Conservation (phyloP, 2,888 invertebrate genomes). For the Zhengitettix transpicula region DNA sequence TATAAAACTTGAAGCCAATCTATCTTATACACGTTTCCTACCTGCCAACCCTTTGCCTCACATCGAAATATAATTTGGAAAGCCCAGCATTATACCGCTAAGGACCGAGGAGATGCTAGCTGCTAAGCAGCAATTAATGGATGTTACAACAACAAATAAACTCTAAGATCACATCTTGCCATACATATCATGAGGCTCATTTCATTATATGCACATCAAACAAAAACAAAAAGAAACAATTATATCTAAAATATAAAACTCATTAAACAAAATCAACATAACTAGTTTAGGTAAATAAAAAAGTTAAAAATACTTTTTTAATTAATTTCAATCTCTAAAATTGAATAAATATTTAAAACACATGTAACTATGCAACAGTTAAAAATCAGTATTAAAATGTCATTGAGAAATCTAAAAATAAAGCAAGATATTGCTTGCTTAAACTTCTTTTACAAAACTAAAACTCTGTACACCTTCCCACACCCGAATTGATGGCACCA, state of each 20-base stretch:
- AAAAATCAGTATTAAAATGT: slow-evolving; percentile 15
- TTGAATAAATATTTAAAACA: slow-evolving; percentile 13
- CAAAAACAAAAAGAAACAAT: slow-evolving; percentile 7
- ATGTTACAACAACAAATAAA: slow-evolving; percentile 10
- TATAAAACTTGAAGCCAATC: slow-evolving; percentile 7
- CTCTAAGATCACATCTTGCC: slow-evolving; percentile 14
- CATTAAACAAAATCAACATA: slow-evolving; percentile 11
- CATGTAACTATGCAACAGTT: slow-evolving; percentile 9
- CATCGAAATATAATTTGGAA: slow-evolving; percentile 2
- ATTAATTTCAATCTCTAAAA: slow-evolving; percentile 7
- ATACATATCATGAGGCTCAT: slow-evolving; percentile 9
- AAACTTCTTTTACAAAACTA: slow-evolving; percentile 8
- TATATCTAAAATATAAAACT: slow-evolving; percentile 10
- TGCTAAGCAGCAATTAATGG: slow-evolving; percentile 10
- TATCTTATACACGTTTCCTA: not conserved
- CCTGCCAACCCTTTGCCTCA: slow-evolving; percentile 7
- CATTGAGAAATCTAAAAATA: slow-evolving; percentile 15
- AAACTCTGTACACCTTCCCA: slow-evolving; percentile 9
- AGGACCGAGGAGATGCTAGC: slow-evolving; percentile 10
- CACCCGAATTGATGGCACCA: slow-evolving; percentile 11
- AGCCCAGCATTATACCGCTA: slow-evolving; percentile 10
- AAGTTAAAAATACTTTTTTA: slow-evolving; percentile 11
- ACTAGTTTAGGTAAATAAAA: slow-evolving; percentile 11
- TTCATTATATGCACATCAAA: slow-evolving; percentile 10
- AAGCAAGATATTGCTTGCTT: slow-evolving; percentile 13